Evolutionary conservation across 2,888 invertebrate genomes (phyloP).

Genomic region (Tipula unca): DNA sequence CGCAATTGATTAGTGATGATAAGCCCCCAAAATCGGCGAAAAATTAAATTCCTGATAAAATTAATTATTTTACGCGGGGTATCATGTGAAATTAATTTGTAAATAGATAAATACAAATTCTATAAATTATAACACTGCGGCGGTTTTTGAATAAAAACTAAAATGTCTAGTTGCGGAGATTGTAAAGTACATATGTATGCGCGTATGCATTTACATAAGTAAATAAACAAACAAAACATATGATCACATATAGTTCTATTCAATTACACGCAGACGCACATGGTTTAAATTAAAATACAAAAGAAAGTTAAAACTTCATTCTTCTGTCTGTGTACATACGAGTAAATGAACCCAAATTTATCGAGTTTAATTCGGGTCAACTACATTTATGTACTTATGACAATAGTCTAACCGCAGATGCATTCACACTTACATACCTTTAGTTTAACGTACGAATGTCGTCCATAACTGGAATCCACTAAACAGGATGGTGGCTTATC

Average conservation of each 20-base stretch:
- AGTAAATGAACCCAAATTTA: background rate
- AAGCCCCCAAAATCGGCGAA: background rate
- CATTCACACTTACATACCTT: conserved; percentile 44
- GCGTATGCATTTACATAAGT: background rate
- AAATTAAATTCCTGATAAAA: background rate
- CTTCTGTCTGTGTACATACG: background rate
- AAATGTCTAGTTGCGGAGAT: too few species aligned
- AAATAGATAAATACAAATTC: background rate
- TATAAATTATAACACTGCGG: too few species aligned
- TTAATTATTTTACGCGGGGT: background rate
- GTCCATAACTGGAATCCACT: conserved; percentile 49
- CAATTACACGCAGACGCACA: background rate
- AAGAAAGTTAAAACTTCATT: background rate
- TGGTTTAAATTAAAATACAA: background rate
- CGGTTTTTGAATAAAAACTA: too few species aligned
- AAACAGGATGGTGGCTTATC: conserved; percentile 53
- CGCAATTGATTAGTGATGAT: background rate
- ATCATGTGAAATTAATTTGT: background rate
- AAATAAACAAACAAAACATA: background rate
- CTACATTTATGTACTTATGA: too few species aligned
- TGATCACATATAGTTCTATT: background rate
- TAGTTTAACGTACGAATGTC: conserved; percentile 55
- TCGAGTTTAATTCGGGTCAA: background rate
- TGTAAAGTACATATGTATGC: background rate
- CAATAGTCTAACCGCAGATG: background rate